Conservation (phyloP, 2,797 vertebrate species). For the Sebastes itinus region DNA sequence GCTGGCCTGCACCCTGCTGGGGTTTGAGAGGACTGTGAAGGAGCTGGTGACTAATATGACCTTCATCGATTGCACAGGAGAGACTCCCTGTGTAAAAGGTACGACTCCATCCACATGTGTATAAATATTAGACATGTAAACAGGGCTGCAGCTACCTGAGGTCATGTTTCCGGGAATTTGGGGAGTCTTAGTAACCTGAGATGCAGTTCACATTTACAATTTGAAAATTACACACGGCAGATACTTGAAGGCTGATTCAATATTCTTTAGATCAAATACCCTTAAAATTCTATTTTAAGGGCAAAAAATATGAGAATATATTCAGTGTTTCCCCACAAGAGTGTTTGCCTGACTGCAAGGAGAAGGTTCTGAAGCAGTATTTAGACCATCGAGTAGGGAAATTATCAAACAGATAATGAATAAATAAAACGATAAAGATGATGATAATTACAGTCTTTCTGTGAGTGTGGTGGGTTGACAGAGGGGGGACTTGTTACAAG, state of each 20-base stretch:
- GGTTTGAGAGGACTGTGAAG: slow-evolving; percentile 87
- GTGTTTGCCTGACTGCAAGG: neutral
- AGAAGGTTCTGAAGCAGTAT: neutral
- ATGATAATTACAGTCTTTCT: neutral
- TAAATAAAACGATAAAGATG: neutral
- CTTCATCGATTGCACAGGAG: slow-evolving; percentile 77
- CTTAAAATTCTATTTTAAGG: neutral
- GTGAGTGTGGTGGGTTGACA: neutral
- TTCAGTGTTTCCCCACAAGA: neutral
- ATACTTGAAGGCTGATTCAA: neutral
- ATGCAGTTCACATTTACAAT: neutral
- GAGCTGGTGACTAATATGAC: slow-evolving; percentile 84
- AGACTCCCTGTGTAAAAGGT: slow-evolving; percentile 86
- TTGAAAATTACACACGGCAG: neutral
- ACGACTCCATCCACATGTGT: slow-evolving; percentile 19
- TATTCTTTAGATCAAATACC: neutral
- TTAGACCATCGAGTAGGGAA: neutral
- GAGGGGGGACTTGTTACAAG: neutral
- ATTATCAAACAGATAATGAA: neutral
- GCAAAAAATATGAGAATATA: neutral
- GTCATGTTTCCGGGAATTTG: neutral
- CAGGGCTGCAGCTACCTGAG: neutral
- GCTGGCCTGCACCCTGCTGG: slow-evolving; percentile 85
- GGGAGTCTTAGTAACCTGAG: neutral
- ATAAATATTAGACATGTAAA: neutral